These are phyloP conservation scores for Chromis chromis DNA, from an alignment of 2,797 vertebrate genomes.

Conservation along the genomic window DNA sequence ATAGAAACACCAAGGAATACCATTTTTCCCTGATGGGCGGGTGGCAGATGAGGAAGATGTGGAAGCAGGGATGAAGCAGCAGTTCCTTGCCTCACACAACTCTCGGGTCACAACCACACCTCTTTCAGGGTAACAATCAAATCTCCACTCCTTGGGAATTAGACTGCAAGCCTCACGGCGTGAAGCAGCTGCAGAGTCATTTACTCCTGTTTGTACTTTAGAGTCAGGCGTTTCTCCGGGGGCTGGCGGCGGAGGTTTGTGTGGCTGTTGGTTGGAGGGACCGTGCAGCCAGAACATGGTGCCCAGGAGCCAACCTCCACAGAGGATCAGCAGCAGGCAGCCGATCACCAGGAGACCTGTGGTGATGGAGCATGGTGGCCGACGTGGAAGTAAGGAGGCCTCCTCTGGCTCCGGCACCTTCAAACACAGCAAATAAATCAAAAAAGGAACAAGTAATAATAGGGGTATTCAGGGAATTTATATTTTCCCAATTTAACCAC, in stretches of 20 bases:
- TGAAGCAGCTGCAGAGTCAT: not conserved
- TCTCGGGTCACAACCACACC: slow-evolving; percentile 84
- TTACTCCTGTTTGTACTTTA: not conserved
- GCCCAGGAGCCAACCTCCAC: slow-evolving; percentile 81
- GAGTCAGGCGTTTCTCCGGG: not conserved
- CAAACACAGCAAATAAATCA: slow-evolving; percentile 30
- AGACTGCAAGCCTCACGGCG: slow-evolving; percentile 71
- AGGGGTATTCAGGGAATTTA: not conserved
- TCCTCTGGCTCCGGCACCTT: slow-evolving; percentile 72
- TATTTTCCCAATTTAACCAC: not conserved
- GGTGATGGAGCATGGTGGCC: slow-evolving; percentile 74
- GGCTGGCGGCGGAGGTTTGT: slow-evolving; percentile 62
- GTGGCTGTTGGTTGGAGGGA: slow-evolving; percentile 48
- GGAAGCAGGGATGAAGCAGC: slow-evolving; percentile 85
- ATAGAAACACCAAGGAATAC: slow-evolving; percentile 93
- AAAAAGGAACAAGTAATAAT: not conserved
- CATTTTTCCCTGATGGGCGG: slow-evolving; percentile 47
- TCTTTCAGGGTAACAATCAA: slow-evolving; percentile 91
- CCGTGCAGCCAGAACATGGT: slow-evolving; percentile 83
- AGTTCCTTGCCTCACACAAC: slow-evolving; percentile 87
- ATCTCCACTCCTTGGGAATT: slow-evolving; percentile 82
- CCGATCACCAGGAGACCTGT: slow-evolving; percentile 74
- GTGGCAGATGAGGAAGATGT: not conserved
- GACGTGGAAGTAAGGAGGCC: slow-evolving; percentile 70
- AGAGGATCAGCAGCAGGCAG: slow-evolving; percentile 80